phyloP scores from a whole-genome alignment of 2,888 invertebrate genomes.

The Dryocosmus kuriphilus region DNA sequence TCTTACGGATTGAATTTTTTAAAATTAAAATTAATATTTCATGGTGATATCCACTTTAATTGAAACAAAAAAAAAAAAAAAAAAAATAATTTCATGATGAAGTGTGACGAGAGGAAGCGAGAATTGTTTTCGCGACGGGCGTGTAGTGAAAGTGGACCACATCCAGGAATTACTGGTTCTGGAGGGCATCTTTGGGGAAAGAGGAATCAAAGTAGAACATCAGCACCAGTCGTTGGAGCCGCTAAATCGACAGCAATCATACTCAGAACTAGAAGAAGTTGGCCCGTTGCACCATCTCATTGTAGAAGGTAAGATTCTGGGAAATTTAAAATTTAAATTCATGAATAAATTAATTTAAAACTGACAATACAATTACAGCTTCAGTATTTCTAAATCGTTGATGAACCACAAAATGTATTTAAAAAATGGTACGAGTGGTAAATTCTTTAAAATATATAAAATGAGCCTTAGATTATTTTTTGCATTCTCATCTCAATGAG shows the following conservation, averaged over 20 bases:
- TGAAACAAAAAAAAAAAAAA: not conserved
- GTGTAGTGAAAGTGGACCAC: conserved; percentile 86
- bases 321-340: not conserved
- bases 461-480: too few species aligned
- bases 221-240: conserved; percentile 85
- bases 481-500: too few species aligned
- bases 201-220: conserved; percentile 80
- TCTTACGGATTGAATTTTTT: not conserved
- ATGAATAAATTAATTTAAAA: too few species aligned
- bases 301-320: conserved; percentile 81
- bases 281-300: conserved; percentile 87
- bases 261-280: conserved; percentile 84
- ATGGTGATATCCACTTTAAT: not conserved
- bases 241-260: conserved; percentile 80
- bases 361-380: too few species aligned
- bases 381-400: too few species aligned
- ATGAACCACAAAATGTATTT: too few species aligned
- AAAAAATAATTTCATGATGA: conserved; percentile 66
- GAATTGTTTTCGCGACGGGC: conserved; percentile 79
- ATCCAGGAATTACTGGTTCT: conserved; percentile 79
- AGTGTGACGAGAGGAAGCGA: conserved; percentile 73
- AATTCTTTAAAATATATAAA: too few species aligned
- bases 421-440: too few species aligned
- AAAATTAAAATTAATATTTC: not conserved
- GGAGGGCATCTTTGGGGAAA: conserved; percentile 82